Evolutionary conservation across 1,140 invertebrate genomes (phyloP).

Genomic region (Stegodyphus mimosarum): DNA sequence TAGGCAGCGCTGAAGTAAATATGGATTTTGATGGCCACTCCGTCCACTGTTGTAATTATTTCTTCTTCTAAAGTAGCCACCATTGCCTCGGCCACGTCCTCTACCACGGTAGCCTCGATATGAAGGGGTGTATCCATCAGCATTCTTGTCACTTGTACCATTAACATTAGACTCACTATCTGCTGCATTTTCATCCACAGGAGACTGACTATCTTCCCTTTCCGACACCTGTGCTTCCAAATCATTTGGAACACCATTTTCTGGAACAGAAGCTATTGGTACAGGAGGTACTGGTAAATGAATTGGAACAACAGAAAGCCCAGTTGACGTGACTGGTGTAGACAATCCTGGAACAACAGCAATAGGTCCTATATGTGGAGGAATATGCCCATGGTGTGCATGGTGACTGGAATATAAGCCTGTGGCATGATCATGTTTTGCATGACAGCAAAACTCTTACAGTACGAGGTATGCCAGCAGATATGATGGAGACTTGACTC

Average conservation of each 20-base stretch:
- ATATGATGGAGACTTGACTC: not conserved
- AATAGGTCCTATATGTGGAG: constrained; percentile 34
- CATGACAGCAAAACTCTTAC: constrained; percentile 54
- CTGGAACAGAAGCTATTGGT: constrained; percentile 11
- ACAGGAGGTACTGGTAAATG: not conserved
- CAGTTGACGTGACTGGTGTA: not conserved
- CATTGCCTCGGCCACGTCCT: constrained; percentile 50
- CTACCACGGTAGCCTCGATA: constrained; percentile 36
- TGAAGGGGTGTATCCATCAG: not conserved
- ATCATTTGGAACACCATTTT: not conserved
- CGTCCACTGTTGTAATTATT: constrained; percentile 34
- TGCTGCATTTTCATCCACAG: not conserved
- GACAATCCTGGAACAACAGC: constrained; percentile 28
- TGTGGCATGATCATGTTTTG: constrained; percentile 52
- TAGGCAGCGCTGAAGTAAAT: no score
- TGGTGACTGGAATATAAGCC: constrained; percentile 54
- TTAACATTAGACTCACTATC: not conserved
- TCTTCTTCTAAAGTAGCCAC: constrained; percentile 35
- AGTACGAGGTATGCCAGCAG: not conserved
- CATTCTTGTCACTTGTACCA: not conserved
- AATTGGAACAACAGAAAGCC: not conserved
- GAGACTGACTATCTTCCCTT: not conserved
- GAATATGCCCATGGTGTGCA: constrained; percentile 35
- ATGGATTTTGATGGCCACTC: no score
- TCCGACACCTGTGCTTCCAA: not conserved